Base-by-base conservation (phyloP, 2,113 vertebrate species). In the Genyomyrus donnyi region DNA sequence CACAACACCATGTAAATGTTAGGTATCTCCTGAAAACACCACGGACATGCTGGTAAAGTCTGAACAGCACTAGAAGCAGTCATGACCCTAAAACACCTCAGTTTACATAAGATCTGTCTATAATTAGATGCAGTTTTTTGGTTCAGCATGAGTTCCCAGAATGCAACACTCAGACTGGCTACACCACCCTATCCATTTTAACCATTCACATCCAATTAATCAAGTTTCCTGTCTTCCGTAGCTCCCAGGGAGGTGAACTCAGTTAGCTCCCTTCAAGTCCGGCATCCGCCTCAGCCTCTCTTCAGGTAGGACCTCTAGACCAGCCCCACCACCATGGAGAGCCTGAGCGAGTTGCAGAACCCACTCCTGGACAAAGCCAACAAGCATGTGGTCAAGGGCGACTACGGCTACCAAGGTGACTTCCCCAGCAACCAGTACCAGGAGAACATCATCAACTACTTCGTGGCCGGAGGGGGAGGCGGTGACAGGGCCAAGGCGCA, bases 401-500 rank as follows among this genome's bases (percentile, higher is more conserved):
- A 94, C 91, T 97, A 95, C 27, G 95, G 97, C 91, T 99, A 97
- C 86, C 96, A 96, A 84, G 96, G 96, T 50, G 96, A 97, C 90
- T 97, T 97, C 31, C 92, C 96, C 10, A 94, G 95, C 53, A 98
- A 97, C 91, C 96, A 92, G 89, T 98, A 97, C 94, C 96, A 97
- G 92, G 97, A 97, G 91, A 98, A 98, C 95, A 96, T 99, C 90
- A 98, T 98, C 46, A 98, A 97, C 93, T 98, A 98, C 93, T 97
- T 98, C 89, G 96, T 98, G 91, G 97, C 96, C 13, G 94, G 96
- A 8, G 93, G 94, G 4, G 93, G 93, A 1, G 93, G 92, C 11
- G 90, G 89, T 11, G 91, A 90, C 7, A 93, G 97, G 85, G 93
- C 96, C 53, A 97, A 95, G 90, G 93, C 97, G 88, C 97, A 97